Evolutionary conservation across 2,888 invertebrate genomes (phyloP), one percentile per base, ranked within the genome.

Genomic region (Caenorhabditis drosophilae): DNA sequence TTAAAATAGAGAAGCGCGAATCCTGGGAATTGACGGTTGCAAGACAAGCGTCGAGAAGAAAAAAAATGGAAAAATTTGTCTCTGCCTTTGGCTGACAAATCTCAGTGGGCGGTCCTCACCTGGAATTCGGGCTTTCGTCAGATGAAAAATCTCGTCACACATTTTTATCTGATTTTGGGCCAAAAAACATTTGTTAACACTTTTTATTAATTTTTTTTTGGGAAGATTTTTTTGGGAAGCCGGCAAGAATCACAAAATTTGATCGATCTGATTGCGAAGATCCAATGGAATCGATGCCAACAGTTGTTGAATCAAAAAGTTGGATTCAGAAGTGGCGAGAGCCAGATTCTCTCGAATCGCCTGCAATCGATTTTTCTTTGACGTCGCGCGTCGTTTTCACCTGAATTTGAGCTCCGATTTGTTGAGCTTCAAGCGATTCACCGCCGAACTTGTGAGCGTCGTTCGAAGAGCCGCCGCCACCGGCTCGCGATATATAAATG

Each of bases 361-460:
- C 55, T 56, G 59, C 18, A 52, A 57, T 3, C 11, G 20, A 15
- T 34, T 15, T 7, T 51, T 15, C 11, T 51, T 20, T 12, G 6
- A 9, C 31, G 6, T 31, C 12, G 31, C 12, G 6, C 31, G 6
- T 31, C 12, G 31, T 31, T 31, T 44, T 11, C 15, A 55, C 57
- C 36, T 57, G 60, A 31, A 60, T 60, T 27, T 60, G 60, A 15
- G 54, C 60, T 20, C 54, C 60, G 15, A 60, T 60, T 26, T 60
- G 60, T 12, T 50, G 45, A 7, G 54, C 60, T 20, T 60, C 60
- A 16, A 7, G 11, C 9, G 22, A 16, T 47, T 46, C n/a, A 7
- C 12, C 16, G 35, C 34, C 26, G 36, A 16, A n/a, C 20, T 11
- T 40, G 20, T 22, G 31, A n/a, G n/a, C n/a, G n/a, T n/a, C n/a